A percentile compares a stretch with the other conserved stretches of the same genome.
phyloP scores from a whole-genome alignment of 2,888 invertebrate species.

The Lasioglossum pauxillum region DNA sequence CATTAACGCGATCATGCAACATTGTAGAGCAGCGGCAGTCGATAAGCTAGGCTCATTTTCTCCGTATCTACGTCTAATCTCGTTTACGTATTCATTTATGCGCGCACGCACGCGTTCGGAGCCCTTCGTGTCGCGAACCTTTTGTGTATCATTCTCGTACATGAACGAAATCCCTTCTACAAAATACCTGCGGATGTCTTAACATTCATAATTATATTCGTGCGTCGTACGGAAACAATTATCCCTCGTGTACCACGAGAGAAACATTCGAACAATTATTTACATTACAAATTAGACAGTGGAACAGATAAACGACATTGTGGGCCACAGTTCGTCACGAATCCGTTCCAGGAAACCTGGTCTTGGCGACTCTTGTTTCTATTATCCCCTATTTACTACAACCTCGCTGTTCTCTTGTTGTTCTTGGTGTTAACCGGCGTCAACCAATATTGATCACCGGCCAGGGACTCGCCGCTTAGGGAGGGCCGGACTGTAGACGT shows the following conservation, averaged over 20 bases:
- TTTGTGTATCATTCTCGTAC: background rate
- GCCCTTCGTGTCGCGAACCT: background rate
- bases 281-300: background rate
- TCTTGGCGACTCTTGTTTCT: background rate
- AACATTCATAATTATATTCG: background rate
- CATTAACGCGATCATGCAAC: conserved; percentile 21
- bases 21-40: background rate
- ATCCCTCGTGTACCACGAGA: background rate
- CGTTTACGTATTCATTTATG: conserved; percentile 48
- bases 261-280: no score
- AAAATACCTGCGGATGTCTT: background rate
- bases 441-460: conserved; percentile 16
- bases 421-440: conserved; percentile 12
- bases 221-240: background rate
- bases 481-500: background rate
- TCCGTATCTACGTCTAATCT: conserved; percentile 33
- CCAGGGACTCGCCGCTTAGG: background rate
- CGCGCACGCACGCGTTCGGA: conserved; percentile 8
- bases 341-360: background rate
- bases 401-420: background rate
- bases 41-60: conserved; percentile 26
- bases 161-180: background rate
- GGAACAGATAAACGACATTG: background rate
- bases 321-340: background rate
- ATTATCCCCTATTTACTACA: background rate